Evolutionary conservation across 2,888 invertebrate genomes (phyloP), one percentile per base, ranked within the genome.

Genomic region (Diloba caeruleocephala): DNA sequence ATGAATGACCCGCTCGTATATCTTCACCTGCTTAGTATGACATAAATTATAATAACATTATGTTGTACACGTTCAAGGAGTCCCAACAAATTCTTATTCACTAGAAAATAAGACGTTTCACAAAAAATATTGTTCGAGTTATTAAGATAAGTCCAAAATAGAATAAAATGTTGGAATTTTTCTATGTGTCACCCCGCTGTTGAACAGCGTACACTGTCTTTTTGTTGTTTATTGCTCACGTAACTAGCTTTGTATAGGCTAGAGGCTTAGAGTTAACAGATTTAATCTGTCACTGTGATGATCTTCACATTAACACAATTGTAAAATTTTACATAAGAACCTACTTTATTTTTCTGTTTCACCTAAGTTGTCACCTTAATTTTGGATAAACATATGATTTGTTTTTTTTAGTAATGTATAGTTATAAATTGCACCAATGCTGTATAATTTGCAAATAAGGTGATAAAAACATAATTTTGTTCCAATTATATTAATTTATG

Each of bases 21-120:
- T 92, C 92, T 92, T 92, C 92, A 93, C 92, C 92, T 92, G 92
- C 92, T 90, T 92, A 90, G 92, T 91, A 89, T 87, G 89, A 92
- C 91, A 92, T 93, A 92, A 92, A 92, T 92, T 91, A 92, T 92
- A 92, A 90, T 91, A 92, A 92, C 90, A 92, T 91, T 89, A 92
- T 92, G 90, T 92, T 90, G 90, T 90, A 92, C 91, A 89, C 85
- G 86, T 82, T 88, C 89, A 90, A 88, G 90, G 83, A 90, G 90
- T 90, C 86, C 89, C 87, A 90, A 91, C 92, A 90, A 92, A 92
- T 92, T 90, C 90, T 88, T 87, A 87, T 89, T 89, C 90, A 89
- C 88, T 85, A 88, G 84, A 83, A 91, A 91, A 89, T 92, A 90
- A 90, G 90, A 90, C 78, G 79, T 91, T 86, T 81, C 72, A 82